Conservation (phyloP, 2,888 invertebrate species). For the Sarcophaga subvicina region DNA sequence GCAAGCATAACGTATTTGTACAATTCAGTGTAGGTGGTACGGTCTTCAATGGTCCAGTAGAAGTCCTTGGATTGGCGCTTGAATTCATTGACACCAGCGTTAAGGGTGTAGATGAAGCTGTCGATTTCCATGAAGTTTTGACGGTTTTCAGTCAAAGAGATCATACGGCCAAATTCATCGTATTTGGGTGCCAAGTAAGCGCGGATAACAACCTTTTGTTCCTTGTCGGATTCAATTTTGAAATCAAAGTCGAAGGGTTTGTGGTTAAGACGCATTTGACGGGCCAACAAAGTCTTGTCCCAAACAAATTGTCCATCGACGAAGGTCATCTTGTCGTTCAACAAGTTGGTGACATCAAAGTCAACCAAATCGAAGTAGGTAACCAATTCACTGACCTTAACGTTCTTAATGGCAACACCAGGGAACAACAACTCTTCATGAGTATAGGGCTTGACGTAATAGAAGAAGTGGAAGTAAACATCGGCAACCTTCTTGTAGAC, state of each 20-base stretch:
- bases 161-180: conserved; percentile 82
- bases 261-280: conserved; percentile 87
- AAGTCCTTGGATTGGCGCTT: conserved; percentile 72
- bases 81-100: conserved; percentile 85
- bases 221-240: conserved; percentile 84
- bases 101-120: conserved; percentile 82
- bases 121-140: too few relatives aligned
- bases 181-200: conserved; percentile 87
- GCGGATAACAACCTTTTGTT: conserved; percentile 84
- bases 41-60: conserved; percentile 83
- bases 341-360: too few relatives aligned
- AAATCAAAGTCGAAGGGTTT: conserved; percentile 85
- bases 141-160: too few relatives aligned
- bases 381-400: conserved; percentile 65
- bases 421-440: conserved; percentile 84
- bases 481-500: conserved; percentile 84
- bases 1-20: conserved; percentile 82
- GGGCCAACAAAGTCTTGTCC: conserved; percentile 80
- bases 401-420: conserved; percentile 84
- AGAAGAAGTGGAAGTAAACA: conserved; percentile 84
- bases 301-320: too few relatives aligned
- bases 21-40: conserved; percentile 79
- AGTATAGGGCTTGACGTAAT: conserved; percentile 84
- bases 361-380: too few relatives aligned
- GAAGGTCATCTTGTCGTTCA: too few relatives aligned